These are phyloP conservation scores for Minunthozetes semirufus DNA, from an alignment of 2,888 invertebrate genomes.

Conservation along the genomic window DNA sequence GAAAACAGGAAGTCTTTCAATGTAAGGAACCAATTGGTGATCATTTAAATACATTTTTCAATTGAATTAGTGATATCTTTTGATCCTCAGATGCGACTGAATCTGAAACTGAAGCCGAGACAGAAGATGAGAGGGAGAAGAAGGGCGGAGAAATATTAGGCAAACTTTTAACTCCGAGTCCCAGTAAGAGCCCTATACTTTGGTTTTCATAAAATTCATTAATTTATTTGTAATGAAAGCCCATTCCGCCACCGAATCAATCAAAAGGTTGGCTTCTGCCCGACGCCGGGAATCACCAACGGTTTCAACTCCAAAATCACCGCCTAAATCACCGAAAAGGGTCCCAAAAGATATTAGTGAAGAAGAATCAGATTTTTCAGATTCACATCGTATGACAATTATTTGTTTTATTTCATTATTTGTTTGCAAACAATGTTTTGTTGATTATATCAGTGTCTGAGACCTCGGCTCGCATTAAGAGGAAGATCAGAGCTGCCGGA, in stretches of 20 bases:
- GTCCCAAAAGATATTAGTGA: neutral
- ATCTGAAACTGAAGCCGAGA: neutral
- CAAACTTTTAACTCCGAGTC: neutral
- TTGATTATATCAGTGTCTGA: neutral
- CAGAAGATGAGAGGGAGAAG: neutral
- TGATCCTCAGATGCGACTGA: neutral
- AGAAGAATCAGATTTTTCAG: constrained; percentile 7
- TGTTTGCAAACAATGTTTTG: neutral
- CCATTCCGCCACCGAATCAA: neutral
- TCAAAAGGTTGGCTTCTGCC: neutral
- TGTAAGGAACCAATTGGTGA: neutral
- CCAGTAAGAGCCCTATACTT: neutral
- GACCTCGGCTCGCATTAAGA: neutral
- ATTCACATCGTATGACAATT: constrained; percentile 1
- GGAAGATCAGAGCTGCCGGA: constrained; percentile 2
- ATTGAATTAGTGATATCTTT: no score
- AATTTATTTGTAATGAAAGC: neutral
- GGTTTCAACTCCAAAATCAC: neutral
- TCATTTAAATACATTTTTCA: no score
- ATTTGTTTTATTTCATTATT: neutral
- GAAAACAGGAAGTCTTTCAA: neutral
- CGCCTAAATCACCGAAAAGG: neutral
- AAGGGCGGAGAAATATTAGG: neutral
- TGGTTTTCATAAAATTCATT: neutral
- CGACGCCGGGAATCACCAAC: neutral